Evolutionary conservation across 2,888 invertebrate species (phyloP), one percentile per base, ranked within the genome.

Genomic region (Sarcophaga rosellei): DNA sequence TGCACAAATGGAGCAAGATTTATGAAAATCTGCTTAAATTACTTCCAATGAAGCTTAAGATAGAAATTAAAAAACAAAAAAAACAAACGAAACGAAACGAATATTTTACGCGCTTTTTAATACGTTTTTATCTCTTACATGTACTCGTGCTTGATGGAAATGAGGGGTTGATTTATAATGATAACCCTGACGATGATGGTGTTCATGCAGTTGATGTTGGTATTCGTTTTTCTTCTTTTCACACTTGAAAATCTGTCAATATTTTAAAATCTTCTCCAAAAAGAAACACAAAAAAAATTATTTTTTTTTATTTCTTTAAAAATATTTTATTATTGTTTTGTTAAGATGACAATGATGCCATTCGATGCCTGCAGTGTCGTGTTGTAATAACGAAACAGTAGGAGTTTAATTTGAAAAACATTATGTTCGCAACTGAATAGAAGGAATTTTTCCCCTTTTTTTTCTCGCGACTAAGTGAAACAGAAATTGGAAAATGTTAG

Each of bases 401-500:
- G 89, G 89, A 88, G 89, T 88, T 89, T 88, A 88, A 89, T 88
- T 82, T 88, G 86, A 87, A 86, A 81, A 78, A 53, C 53, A 53
- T 53, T 15, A 4, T 53, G 53, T 53, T 53, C 10, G 53, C 12
- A 53, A 53, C 12, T 17, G 17, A 53, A 53, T 17, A 15, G 53
- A 53, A 53, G 17, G 53, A 25, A 74, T 74, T 70, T 65, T 81
- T 65, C 70, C 79, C 84, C 53, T 74, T 80, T 76, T 53, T 74
- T 80, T 76, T 53, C n/a, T 4, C 69, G 47, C n/a, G 10, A 74
- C 57, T 21, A 1, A 62, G n/a, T 17, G 2, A 53, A 4, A 53
- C 5, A 53, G 53, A 53, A 53, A 53, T 15, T 53, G 17, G 25
- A 15, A 15, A 35, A 17, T 25, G 15, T 15, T 17, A 17, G n/a